Conservation (phyloP, 2,888 invertebrate species). For the Rhagonycha lutea region DNA sequence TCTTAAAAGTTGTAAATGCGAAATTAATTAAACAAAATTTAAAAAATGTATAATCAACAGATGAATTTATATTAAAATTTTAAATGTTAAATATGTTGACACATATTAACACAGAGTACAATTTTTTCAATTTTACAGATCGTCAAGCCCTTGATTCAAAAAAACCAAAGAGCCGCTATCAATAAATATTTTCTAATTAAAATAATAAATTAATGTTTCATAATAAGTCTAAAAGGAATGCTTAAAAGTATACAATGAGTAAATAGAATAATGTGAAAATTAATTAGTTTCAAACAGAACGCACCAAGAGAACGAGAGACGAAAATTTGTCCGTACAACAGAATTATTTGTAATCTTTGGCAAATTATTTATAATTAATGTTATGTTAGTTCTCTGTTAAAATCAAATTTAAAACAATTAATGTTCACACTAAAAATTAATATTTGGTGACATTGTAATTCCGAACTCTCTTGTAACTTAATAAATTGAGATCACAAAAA, state of each 20-base stretch:
- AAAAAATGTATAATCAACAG: not conserved
- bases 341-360: not conserved
- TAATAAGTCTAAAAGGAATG: not conserved
- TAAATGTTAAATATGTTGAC: not conserved
- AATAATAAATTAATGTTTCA: not conserved
- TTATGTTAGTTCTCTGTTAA: not conserved
- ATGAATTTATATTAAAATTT: not conserved
- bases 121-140: not conserved
- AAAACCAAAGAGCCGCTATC: not conserved
- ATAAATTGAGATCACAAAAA: not conserved
- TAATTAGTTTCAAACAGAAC: not conserved
- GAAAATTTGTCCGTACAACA: not conserved
- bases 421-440: not conserved
- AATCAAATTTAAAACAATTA: not conserved
- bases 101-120: not conserved
- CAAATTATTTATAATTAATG: not conserved
- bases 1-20: not conserved
- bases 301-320: not conserved
- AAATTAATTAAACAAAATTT: not conserved
- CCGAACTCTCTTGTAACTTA: not conserved
- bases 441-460: not conserved
- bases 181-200: not conserved
- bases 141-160: not conserved
- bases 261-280: not conserved
- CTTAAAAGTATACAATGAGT: not conserved